Evolutionary conservation across 2,888 invertebrate genomes (phyloP).

Genomic region (Orthonevra nobilis): DNA sequence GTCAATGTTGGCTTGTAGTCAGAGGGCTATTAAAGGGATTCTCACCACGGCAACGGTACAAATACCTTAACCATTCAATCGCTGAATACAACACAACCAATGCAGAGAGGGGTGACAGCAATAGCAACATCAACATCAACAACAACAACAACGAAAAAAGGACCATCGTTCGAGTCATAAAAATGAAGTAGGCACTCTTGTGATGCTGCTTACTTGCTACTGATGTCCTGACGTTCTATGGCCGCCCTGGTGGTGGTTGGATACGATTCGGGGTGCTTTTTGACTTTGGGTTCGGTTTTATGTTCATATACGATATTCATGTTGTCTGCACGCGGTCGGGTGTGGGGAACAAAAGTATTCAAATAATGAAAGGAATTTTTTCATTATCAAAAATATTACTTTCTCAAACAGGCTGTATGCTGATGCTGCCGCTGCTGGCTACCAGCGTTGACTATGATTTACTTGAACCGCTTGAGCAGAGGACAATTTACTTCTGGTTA

Average conservation of each 20-base stretch:
- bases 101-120: not conserved
- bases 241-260: conserved; percentile 23
- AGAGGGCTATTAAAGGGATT: conserved; percentile 67
- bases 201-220: conserved; percentile 43
- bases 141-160: conserved; percentile 8
- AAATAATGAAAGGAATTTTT: conserved; percentile 72
- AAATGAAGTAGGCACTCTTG: conserved; percentile 68
- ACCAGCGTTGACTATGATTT: conserved; percentile 54
- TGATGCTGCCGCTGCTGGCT: conserved; percentile 7
- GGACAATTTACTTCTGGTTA: conserved; percentile 7
- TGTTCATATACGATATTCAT: conserved; percentile 15
- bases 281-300: conserved; percentile 42
- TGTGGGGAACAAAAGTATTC: conserved; percentile 57
- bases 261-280: conserved; percentile 48
- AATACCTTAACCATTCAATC: conserved; percentile 44
- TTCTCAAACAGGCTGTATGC: conserved; percentile 13
- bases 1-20: conserved; percentile 49
- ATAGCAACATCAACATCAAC: not conserved
- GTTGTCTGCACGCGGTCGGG: conserved; percentile 1
- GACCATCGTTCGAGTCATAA: conserved; percentile 53
- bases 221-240: conserved; percentile 47
- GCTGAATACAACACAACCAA: conserved; percentile 28
- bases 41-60: conserved; percentile 69
- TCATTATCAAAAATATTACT: conserved; percentile 71
- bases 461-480: conserved; percentile 32